A percentile compares a stretch with the other conserved stretches of the same genome.
Conservation (phyloP, 1,140 invertebrate species). For the Wiebesia pumilae region DNA sequence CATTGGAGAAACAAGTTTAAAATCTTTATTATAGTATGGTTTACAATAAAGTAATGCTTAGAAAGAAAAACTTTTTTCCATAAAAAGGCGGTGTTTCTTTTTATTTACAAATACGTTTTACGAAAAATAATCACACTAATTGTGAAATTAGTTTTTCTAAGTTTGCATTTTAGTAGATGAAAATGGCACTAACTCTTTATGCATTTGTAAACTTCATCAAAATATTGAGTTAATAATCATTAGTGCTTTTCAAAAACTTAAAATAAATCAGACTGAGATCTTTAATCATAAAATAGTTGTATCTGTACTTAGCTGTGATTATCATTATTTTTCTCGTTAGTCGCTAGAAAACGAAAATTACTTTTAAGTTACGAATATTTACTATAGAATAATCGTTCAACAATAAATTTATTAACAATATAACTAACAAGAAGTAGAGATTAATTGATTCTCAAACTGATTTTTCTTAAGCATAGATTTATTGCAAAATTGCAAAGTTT, state of each 20-base stretch:
- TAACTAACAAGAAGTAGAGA: not conserved
- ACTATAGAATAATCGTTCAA: not conserved
- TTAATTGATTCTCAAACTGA: not conserved
- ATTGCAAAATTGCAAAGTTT: not conserved
- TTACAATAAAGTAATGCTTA: not conserved
- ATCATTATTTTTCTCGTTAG: not conserved
- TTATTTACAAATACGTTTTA: conserved; percentile 11
- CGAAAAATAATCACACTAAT: conserved; percentile 9
- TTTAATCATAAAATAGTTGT: not conserved
- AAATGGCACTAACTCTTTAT: not conserved
- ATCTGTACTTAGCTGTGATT: not conserved
- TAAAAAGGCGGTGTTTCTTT: not conserved
- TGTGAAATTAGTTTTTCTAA: conserved; percentile 3
- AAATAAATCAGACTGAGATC: not conserved
- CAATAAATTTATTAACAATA: not conserved
- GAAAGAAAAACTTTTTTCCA: not conserved
- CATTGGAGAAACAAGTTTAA: not conserved
- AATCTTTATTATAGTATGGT: not conserved
- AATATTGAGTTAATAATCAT: not conserved
- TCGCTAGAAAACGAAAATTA: not conserved
- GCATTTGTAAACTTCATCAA: not conserved
- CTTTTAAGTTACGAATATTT: not conserved
- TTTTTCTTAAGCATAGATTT: not conserved
- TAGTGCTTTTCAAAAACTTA: not conserved
- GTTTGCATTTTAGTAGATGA: not conserved